Evolutionary conservation across 92 coral and sea anemone species (phyloP), one percentile per base, ranked within the genome.

Genomic region (Micromussa lordhowensis): DNA sequence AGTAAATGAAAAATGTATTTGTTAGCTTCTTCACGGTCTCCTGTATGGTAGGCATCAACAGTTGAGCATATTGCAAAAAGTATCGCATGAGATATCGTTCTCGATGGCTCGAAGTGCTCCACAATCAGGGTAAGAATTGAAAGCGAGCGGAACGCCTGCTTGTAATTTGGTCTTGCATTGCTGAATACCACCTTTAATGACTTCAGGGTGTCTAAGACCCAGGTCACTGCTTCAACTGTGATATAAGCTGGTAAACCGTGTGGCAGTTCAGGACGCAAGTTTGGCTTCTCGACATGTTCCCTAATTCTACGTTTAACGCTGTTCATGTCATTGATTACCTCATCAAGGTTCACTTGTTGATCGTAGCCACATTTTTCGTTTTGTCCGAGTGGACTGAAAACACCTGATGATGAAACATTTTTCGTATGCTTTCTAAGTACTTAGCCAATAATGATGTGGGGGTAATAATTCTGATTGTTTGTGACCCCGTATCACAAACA

Each of bases 371-470:
- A 55, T 79, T 79, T 79, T n/a, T n/a, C 11, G 51, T 79, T 18
- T 79, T 49, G 69, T 79, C 82, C 34, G 26, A 57, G 35, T 79
- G 70, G 34, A 55, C 82, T 15, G 82, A 79, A 58, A 79, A 79
- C 82, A 79, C 82, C 69, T 79, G 82, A 79, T n/a, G n/a, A n/a
- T n/a, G n/a, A n/a, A 79, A 55, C 82, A 79, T 79, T 29, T 55
- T 79, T 57, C 32, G 68, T 29, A 78, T 78, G 68, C 54, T 78
- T 78, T 78, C 81, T 31, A 78, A 78, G 81, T 78, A 78, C 2
- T 49, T 28, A 57, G 82, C 82, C 82, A 79, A 79, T 77, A 64
- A 6, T 30, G 63, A 48, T 77, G 63, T 77, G 11, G 80, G 80
- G 29, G 61, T 77, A 36, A n/a, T n/a, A n/a, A n/a, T n/a, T n/a